Evolutionary conservation across 2,888 invertebrate species (phyloP), one percentile per base, ranked within the genome.

Genomic region (Toxonevra muliebris): DNA sequence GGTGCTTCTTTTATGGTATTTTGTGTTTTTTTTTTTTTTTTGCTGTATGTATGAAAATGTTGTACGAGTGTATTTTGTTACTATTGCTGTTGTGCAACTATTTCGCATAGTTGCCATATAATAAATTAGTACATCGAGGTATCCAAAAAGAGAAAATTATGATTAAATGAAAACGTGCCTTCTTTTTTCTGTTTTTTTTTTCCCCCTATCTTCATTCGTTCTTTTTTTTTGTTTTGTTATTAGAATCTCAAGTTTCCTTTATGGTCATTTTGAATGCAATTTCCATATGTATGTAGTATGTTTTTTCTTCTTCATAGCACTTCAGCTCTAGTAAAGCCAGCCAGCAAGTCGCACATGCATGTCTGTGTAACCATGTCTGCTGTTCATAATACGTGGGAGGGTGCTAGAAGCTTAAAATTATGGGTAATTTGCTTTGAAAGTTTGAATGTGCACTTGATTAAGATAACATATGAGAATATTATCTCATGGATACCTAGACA

Each of bases 91-190:
- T n/a, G n/a, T 30, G 30, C 30, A 30, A 30, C 30, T 7, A 30
- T 30, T 30, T 30, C 30, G 30, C 7, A 30, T 30, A 7, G 30
- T 30, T 30, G 2, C 30, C 30, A 30, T 30, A 30, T 30, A 30
- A 30, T 30, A 30, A 30, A 30, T 30, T 30, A 30, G 30, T 30
- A 30, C 30, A 30, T 30, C 30, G 30, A 30, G 30, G 30, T 30
- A 30, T 30, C 30, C 54, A 19, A 59, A 17, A 43, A 41, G 53
- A 43, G 64, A 52, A 66, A 69, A 69, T 69, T 69, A 66, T 69
- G 69, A 69, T 69, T 69, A 69, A 69, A 69, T 63, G 69, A 60
- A 66, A 62, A 66, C 69, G 69, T 69, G 69, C 60, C 40, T n/a
- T 2, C 1, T 13, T 17, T 53, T 8, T 53, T 8, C 11, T 40